These are phyloP conservation scores for Conomelus anceps DNA, from an alignment of 2,888 invertebrate genomes.

Conservation along the genomic window DNA sequence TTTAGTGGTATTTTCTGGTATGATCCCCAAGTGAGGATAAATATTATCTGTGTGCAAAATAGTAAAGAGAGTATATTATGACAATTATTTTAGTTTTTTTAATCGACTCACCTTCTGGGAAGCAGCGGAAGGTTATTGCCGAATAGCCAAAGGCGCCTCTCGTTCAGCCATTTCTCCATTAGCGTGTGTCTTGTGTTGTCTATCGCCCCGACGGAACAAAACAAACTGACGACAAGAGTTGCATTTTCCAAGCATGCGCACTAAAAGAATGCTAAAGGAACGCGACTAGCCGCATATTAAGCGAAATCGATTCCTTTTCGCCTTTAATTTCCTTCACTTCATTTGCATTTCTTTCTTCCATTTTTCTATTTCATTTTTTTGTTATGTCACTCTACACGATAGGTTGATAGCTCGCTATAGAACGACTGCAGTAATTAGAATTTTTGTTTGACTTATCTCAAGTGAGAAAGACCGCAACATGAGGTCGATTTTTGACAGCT, in stretches of 20 bases:
- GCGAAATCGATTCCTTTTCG: slow-evolving; percentile 1
- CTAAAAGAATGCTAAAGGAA: background rate
- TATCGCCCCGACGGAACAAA: slow-evolving; percentile 1
- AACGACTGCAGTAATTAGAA: background rate
- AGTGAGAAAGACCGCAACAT: background rate
- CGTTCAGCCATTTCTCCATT: slow-evolving; percentile 92
- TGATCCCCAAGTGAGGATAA: background rate
- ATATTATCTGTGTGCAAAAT: background rate
- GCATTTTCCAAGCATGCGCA: background rate
- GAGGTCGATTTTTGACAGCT: background rate
- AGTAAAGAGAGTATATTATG: background rate
- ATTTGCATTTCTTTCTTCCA: background rate
- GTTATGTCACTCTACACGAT: background rate
- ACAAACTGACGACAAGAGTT: background rate
- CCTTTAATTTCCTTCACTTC: slow-evolving; percentile 4
- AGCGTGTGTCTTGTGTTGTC: slow-evolving; percentile 19
- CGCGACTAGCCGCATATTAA: background rate
- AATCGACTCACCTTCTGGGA: slow-evolving; percentile 62
- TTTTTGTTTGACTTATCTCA: background rate
- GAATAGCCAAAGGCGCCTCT: slow-evolving; percentile 84
- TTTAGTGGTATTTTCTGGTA: too few species aligned
- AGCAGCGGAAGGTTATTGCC: slow-evolving; percentile 80
- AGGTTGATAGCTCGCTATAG: too few species aligned
- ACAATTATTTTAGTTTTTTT: background rate
- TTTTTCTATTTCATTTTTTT: background rate